Base-by-base conservation (phyloP, 2,797 vertebrate species). In the Eospalax fontanierii region DNA sequence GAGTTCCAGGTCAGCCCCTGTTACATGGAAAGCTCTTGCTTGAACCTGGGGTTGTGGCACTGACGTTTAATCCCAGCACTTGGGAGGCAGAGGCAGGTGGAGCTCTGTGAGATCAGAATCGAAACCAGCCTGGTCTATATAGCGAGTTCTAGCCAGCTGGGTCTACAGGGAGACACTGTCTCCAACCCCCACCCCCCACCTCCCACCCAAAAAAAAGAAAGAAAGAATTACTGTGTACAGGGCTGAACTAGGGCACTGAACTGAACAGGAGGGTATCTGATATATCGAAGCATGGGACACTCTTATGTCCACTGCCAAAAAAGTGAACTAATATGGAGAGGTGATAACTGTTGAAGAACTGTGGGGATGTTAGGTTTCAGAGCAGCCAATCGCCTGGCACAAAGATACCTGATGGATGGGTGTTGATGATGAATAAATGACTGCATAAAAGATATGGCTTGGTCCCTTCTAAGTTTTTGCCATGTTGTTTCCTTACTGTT, bases 361-460 rank as follows among this genome's bases (percentile, higher is more conserved):
- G 10, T 88, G 65, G 65, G 30, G 66, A 85, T 65, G 50, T 91
- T 54, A 87, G 61, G 54, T 85, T 76, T 89, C 35, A 82, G 81
- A 96, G 87, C 38, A 54, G 19, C 28, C 68, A 71, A 63, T 4
- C 84, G 24, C 30, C 70, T 83, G 73, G 59, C 66, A 88, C 63
- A 70, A n/a, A 35, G 70, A 79, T 43, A 65, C 19, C 86, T 81
- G 50, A 26, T 88, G 89, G 90, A 33, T 83, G 86, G 10, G 2
- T 93, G 81, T 87, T 96, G 59, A 65, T 43, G 22, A 28, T 90
- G 68, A 96, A 80, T 93, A 73, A 38, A n/a, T 87, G 80, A 73
- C 38, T 83, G 18, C 30, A 71, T 70, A 92, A n/a, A 82, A 81
- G n/a, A 80, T n/a, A 16, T 33, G 90, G 24, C 65, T 82, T 78